phyloP scores from a whole-genome alignment of 2,113 vertebrate genomes.

The Eubucco bourcierii region DNA sequence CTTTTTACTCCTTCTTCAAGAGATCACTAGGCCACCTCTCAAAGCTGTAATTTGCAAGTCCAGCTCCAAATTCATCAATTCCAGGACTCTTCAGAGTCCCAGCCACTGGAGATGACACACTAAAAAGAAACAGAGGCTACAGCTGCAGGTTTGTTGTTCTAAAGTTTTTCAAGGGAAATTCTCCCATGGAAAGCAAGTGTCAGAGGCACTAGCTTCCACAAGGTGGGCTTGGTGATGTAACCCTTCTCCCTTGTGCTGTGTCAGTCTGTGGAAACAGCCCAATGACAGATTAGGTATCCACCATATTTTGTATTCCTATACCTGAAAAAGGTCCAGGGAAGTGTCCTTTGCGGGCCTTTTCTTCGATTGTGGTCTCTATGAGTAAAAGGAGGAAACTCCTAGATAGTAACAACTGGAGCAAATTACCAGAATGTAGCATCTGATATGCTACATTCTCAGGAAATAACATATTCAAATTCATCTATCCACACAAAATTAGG shows the following conservation, averaged over 20 bases:
- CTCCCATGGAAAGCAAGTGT: neutral
- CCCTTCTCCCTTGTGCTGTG: neutral
- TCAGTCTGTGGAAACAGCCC: neutral
- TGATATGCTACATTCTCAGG: neutral
- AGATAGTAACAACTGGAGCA: fast-evolving
- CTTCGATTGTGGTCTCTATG: neutral
- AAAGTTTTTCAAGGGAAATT: neutral
- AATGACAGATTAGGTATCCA: neutral
- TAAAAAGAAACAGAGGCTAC: neutral
- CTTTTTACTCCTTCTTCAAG: neutral
- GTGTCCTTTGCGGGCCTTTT: neutral
- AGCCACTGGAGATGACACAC: neutral
- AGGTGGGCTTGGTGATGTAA: neutral
- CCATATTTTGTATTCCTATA: neutral
- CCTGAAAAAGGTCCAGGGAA: neutral
- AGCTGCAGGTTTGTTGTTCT: neutral
- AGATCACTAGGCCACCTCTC: neutral
- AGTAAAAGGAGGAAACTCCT: neutral
- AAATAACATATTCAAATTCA: neutral
- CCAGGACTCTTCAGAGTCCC: neutral
- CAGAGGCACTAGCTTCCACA: neutral
- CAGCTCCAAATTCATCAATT: neutral
- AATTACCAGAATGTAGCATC: neutral
- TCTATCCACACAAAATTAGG: neutral
- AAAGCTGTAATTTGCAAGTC: neutral